Conservation (phyloP, 2,113 vertebrate species). For the Addax nasomaculatus region DNA sequence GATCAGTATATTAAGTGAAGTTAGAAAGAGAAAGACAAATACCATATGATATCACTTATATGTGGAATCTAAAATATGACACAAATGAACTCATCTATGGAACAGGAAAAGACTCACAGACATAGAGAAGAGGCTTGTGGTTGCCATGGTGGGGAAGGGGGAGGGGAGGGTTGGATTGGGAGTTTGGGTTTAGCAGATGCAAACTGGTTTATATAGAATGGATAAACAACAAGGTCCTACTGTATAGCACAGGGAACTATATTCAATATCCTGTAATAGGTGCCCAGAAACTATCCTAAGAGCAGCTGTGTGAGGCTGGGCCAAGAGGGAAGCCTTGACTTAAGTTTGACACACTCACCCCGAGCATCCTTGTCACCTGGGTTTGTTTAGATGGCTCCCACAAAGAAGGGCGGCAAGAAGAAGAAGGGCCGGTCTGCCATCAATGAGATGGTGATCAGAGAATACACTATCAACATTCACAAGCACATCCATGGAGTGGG, state of each 20-base stretch:
- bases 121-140: neutral
- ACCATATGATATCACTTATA: neutral
- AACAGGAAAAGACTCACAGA: neutral
- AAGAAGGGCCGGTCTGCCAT: constrained; percentile 99
- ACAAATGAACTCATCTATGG: neutral
- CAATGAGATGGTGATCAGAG: constrained; percentile 90
- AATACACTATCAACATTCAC: constrained; percentile 92
- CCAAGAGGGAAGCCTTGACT: neutral
- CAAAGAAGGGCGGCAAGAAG: constrained; percentile 96
- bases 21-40: neutral
- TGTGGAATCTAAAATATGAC: neutral
- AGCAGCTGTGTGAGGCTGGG: neutral
- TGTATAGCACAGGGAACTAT: neutral
- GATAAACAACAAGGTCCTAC: neutral
- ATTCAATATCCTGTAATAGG: neutral
- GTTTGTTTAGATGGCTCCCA: constrained; percentile 90
- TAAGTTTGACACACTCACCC: neutral
- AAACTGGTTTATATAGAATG: neutral
- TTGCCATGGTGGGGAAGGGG: neutral
- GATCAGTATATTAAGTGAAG: neutral
- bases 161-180: neutral
- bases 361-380: neutral
- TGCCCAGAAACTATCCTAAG: neutral
- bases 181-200: neutral
- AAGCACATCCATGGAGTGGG: constrained; percentile 97